Percentiles rank a stretch among this genome's conserved stretches.
These are phyloP conservation scores for Porites lobata DNA, from an alignment of 92 coral and sea anemone genomes.

Conservation along the genomic window DNA sequence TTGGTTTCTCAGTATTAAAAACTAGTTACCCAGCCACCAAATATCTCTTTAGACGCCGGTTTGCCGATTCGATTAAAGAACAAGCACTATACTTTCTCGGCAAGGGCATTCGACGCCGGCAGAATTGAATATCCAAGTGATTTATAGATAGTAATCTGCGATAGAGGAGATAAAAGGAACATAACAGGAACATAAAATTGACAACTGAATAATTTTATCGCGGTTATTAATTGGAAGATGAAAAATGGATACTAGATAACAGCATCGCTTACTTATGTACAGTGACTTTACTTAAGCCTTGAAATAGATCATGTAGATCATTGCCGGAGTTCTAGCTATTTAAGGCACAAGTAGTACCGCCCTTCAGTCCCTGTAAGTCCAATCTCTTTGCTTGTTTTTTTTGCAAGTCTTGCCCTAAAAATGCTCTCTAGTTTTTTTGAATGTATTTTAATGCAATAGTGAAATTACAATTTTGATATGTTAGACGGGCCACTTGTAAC, in stretches of 20 bases:
- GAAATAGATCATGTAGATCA: too few relatives aligned
- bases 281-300: too few relatives aligned
- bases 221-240: neutral
- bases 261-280: neutral
- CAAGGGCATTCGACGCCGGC: slow-evolving; percentile 9
- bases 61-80: slow-evolving; percentile 17
- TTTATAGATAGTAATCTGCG: slow-evolving; percentile 6
- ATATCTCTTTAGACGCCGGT: slow-evolving; percentile 40
- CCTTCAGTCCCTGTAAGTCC: too few relatives aligned
- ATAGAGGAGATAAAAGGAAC: neutral
- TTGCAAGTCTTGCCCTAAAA: neutral
- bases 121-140: slow-evolving; percentile 44
- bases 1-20: neutral
- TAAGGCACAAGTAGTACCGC: too few relatives aligned
- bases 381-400: neutral
- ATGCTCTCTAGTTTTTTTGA: neutral
- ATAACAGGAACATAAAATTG: neutral
- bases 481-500: neutral
- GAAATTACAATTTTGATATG: neutral
- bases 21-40: neutral
- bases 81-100: slow-evolving; percentile 1
- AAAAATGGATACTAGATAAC: neutral
- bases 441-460: neutral
- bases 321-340: too few relatives aligned
- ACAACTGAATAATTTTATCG: neutral